These are phyloP conservation scores for Telmatherina bonti DNA, from an alignment of 2,797 vertebrate species.

Conservation along the genomic window DNA sequence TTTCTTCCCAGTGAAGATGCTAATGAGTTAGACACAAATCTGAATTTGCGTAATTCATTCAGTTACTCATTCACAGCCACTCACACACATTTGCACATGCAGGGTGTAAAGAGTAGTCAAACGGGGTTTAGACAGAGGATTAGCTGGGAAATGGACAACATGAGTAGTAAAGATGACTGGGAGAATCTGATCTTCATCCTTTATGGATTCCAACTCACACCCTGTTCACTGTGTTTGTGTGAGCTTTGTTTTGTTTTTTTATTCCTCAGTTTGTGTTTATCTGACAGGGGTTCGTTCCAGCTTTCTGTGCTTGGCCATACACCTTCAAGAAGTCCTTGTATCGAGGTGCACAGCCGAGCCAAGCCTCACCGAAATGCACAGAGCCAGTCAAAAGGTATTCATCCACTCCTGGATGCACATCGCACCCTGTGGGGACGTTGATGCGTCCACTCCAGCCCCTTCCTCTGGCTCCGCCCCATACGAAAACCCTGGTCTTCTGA, in stretches of 20 bases:
- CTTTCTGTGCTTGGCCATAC: slow-evolving; percentile 84
- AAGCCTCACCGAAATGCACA: slow-evolving; percentile 91
- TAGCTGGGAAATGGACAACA: slow-evolving; percentile 6
- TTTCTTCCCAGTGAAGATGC: slow-evolving; percentile 31
- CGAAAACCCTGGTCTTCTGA: slow-evolving; percentile 90
- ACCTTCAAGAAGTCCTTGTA: slow-evolving; percentile 91
- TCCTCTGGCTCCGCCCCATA: slow-evolving; percentile 78
- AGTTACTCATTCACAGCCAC: slow-evolving; percentile 15
- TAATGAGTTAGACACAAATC: slow-evolving; percentile 31
- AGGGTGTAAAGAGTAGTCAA: slow-evolving; percentile 10
- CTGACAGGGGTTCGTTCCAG: slow-evolving; percentile 90
- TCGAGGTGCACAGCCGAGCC: slow-evolving; percentile 91
- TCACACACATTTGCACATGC: slow-evolving; percentile 16
- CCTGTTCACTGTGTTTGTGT: neutral
- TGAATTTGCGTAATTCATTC: slow-evolving; percentile 33
- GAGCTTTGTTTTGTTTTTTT: neutral
- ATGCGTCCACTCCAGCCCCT: slow-evolving; percentile 77
- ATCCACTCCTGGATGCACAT: slow-evolving; percentile 75
- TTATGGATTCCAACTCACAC: neutral
- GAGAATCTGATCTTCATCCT: neutral
- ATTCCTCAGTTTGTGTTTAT: slow-evolving; percentile 85
- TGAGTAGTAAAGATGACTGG: neutral
- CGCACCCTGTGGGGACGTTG: slow-evolving; percentile 83
- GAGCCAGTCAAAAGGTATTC: slow-evolving; percentile 92
- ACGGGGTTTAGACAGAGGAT: neutral